Evolutionary conservation across 64 coral and sea anemone species (phyloP).

Genomic region (Stichodactyla helianthus): DNA sequence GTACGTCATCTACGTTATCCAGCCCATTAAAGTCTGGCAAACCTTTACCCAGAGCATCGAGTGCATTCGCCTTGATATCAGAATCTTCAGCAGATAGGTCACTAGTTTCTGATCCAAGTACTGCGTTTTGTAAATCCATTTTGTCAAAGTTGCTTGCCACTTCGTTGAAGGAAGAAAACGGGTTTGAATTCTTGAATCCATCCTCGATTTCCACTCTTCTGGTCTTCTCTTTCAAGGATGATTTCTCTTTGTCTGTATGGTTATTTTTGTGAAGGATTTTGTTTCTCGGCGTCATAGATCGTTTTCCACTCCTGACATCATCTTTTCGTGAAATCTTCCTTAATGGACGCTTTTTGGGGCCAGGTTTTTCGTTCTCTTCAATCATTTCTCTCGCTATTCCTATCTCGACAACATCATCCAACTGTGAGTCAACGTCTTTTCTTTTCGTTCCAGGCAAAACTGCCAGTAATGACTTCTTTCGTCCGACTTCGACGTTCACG

Average conservation of each 20-base stretch:
- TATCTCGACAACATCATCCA: constrained; percentile 8
- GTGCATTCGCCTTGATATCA: background rate
- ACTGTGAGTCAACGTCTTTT: background rate
- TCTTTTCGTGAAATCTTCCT: background rate
- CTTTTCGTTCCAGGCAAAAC: background rate
- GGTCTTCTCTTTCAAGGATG: background rate
- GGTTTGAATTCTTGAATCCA: background rate
- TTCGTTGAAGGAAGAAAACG: background rate
- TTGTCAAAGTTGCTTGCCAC: background rate
- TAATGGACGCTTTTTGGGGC: background rate
- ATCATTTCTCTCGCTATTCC: constrained; percentile 28
- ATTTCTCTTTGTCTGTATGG: background rate
- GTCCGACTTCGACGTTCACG: background rate
- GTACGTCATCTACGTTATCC: background rate
- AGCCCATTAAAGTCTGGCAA: background rate
- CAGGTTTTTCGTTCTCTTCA: background rate
- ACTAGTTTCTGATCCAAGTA: background rate
- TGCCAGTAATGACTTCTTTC: background rate
- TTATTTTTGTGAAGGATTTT: background rate
- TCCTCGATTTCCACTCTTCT: constrained; percentile 1
- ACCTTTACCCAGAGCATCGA: background rate
- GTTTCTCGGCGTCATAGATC: background rate
- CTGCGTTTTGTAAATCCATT: background rate
- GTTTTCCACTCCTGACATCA: background rate
- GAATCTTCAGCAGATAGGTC: too few species aligned